phyloP scores from a whole-genome alignment of 30 jellyfish, hydroid and myxozoan genomes.

The Pseudorhiza aurosa region DNA sequence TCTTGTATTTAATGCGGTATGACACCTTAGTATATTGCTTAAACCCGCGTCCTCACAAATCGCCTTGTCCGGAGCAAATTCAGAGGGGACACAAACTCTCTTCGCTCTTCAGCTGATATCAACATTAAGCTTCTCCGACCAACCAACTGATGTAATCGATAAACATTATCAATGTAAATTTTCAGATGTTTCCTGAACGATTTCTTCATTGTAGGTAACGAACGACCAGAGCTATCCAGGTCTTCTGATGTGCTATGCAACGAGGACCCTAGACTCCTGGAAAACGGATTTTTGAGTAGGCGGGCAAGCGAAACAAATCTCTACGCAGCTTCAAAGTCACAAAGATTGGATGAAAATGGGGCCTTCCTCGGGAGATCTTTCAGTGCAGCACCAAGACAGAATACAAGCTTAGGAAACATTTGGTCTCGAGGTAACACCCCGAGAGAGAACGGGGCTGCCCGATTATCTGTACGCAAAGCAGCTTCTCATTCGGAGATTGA shows the following conservation, averaged over 20 bases:
- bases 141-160: no score
- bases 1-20: no score
- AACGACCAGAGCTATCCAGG: constrained; percentile 9
- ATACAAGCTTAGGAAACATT: not conserved
- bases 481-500: constrained; percentile 33
- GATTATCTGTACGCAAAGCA: constrained; percentile 39
- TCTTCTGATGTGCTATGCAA: constrained; percentile 27
- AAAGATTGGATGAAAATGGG: not conserved
- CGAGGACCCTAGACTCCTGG: constrained; percentile 18
- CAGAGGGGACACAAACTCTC: no score
- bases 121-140: no score
- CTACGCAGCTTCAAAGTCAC: constrained; percentile 7
- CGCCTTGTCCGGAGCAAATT: no score
- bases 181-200: no score
- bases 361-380: not conserved
- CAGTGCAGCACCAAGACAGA: not conserved
- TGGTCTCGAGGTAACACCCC: constrained; percentile 22
- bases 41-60: no score
- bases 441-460: not conserved
- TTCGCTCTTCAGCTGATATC: no score
- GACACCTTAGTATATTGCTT: no score
- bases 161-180: no score
- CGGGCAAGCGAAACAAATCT: constrained; percentile 63
- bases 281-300: constrained; percentile 18
- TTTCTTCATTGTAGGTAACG: constrained; percentile 58